Conservation (phyloP, 2,888 invertebrate species). For the Dendrolimus houi region DNA sequence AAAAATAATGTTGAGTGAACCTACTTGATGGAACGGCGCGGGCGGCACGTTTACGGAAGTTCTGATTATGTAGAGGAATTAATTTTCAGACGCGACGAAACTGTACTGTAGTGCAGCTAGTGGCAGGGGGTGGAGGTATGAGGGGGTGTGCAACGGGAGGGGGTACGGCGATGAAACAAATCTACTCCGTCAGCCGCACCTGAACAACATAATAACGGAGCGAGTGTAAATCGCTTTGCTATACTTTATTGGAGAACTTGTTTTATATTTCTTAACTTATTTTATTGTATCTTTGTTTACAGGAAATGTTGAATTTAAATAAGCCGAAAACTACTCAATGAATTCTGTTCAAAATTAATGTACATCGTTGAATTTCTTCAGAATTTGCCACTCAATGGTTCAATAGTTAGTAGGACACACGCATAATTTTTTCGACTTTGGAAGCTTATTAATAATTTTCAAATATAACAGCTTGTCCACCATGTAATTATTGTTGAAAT, state of each 20-base stretch:
- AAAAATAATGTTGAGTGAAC: constrained; percentile 35
- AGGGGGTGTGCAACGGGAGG: constrained; percentile 18
- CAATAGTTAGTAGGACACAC: too few relatives aligned
- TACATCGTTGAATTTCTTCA: too few relatives aligned
- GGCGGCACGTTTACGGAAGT: constrained; percentile 52
- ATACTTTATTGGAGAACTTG: neutral
- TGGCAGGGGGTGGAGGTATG: constrained; percentile 12
- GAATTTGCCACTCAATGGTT: too few relatives aligned
- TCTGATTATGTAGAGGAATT: constrained; percentile 76
- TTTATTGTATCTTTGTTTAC: too few relatives aligned
- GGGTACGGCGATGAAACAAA: constrained; percentile 44
- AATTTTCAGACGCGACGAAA: constrained; percentile 74
- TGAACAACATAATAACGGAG: constrained; percentile 57
- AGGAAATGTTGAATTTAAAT: too few relatives aligned
- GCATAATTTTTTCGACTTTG: too few relatives aligned
- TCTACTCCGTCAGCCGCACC: constrained; percentile 60
- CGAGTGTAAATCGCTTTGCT: constrained; percentile 54
- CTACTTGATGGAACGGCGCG: constrained; percentile 33
- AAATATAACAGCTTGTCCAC: too few relatives aligned
- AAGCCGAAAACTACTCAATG: too few relatives aligned
- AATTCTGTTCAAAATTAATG: too few relatives aligned
- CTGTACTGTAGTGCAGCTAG: constrained; percentile 48
- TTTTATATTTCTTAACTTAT: too few relatives aligned
- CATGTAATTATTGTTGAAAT: too few relatives aligned
- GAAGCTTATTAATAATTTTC: too few relatives aligned